Conservation (phyloP, 2,113 vertebrate genomes). For the Epinephelus lanceolatus region DNA sequence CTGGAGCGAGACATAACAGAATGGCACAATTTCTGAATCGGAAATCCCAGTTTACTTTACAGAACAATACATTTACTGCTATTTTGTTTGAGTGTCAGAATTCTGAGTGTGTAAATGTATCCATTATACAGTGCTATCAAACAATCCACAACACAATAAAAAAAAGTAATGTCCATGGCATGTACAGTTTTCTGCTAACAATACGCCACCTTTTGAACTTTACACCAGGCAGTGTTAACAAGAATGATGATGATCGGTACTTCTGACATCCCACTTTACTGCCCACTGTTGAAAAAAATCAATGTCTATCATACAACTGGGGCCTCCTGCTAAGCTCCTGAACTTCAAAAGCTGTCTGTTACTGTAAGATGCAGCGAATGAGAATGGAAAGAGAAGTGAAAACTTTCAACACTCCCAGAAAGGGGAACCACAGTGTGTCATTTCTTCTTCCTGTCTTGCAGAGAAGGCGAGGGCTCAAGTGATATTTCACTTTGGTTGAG, state of each 20-base stretch:
- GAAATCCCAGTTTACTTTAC: no score
- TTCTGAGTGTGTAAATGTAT: no score
- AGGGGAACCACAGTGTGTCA: background rate
- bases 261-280: no score
- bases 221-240: background rate
- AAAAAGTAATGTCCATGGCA: background rate
- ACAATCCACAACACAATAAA: no score
- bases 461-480: background rate
- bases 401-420: background rate
- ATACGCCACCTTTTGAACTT: background rate
- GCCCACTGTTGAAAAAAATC: background rate
- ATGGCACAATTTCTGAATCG: background rate
- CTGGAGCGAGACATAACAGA: background rate
- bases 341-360: background rate
- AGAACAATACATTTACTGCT: no score
- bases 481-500: slow-evolving; percentile 25
- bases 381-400: slow-evolving; percentile 20
- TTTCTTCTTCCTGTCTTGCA: background rate
- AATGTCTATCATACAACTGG: background rate
- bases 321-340: background rate
- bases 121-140: no score
- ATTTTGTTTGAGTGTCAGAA: no score
- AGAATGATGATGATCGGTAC: background rate
- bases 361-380: background rate
- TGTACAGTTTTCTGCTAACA: no score